Conservation (phyloP, 1,140 invertebrate species). For the Ostrea denselamellosa region DNA sequence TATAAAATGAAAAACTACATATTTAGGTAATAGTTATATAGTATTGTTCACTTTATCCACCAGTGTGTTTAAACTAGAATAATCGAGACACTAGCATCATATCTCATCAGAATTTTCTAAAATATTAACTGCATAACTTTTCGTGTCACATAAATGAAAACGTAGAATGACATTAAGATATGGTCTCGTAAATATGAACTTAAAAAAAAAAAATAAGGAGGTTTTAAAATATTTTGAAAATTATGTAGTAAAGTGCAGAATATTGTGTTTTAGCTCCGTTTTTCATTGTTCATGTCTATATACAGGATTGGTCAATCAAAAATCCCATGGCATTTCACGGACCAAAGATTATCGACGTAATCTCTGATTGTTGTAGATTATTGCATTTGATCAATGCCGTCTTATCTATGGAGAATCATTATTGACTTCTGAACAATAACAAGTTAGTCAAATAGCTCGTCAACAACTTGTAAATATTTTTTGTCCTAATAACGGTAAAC, state of each 20-base stretch:
- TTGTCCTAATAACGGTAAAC: background rate
- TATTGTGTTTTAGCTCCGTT: background rate
- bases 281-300: background rate
- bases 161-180: too few relatives aligned
- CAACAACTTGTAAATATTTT: constrained; percentile 24
- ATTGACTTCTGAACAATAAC: background rate
- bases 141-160: too few relatives aligned
- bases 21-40: too few relatives aligned
- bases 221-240: background rate
- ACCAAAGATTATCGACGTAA: constrained; percentile 2
- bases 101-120: too few relatives aligned
- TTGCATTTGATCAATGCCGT: background rate
- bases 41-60: too few relatives aligned
- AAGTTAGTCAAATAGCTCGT: background rate
- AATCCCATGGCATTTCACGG: background rate
- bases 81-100: too few relatives aligned
- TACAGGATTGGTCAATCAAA: background rate
- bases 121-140: too few relatives aligned
- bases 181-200: background rate
- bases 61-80: too few relatives aligned
- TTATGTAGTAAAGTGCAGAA: background rate
- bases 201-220: background rate
- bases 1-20: too few relatives aligned
- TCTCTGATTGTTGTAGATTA: background rate
- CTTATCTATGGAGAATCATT: background rate